Evolutionary conservation across 1,140 invertebrate genomes (phyloP).

Genomic region (Dysdera silvatica): DNA sequence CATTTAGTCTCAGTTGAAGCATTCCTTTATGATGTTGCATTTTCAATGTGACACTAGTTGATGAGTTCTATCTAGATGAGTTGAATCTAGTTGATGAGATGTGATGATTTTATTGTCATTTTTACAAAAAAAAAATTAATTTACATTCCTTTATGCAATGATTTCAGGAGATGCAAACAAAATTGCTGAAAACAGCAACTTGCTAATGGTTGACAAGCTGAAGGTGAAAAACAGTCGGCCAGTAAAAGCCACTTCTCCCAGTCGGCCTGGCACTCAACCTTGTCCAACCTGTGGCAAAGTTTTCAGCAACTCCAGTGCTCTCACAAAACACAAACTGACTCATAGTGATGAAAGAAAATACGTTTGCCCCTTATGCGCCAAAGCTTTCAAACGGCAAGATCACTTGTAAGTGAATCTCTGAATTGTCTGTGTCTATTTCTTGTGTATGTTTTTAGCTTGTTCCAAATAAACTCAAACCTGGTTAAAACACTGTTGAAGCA

Average conservation of each 20-base stretch:
- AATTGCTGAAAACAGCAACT: slow-evolving; percentile 6
- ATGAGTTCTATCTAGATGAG: no score
- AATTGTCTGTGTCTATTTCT: neutral
- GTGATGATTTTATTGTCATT: no score
- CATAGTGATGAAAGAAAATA: slow-evolving; percentile 97
- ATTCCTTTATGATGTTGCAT: no score
- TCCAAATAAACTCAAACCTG: no score
- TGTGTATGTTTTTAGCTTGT: no score
- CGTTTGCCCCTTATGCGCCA: slow-evolving; percentile 86
- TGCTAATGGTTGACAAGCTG: slow-evolving; percentile 33
- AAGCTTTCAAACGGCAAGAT: slow-evolving; percentile 97
- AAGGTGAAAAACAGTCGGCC: slow-evolving; percentile 56
- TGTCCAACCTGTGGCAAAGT: slow-evolving; percentile 80
- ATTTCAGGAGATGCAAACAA: slow-evolving; percentile 27
- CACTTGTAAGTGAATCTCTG: slow-evolving; percentile 75
- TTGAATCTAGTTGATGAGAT: no score
- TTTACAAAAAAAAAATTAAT: neutral
- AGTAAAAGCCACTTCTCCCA: slow-evolving; percentile 65
- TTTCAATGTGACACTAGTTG: no score
- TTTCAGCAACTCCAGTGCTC: slow-evolving; percentile 91
- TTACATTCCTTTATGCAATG: neutral
- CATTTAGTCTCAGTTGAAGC: no score
- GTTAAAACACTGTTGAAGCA: no score
- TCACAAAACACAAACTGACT: slow-evolving; percentile 95
- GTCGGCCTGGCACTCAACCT: slow-evolving; percentile 63